Evolutionary conservation across 2,888 invertebrate species (phyloP), one percentile per base, ranked within the genome.

Genomic region (Orthonychiurus folsomi): DNA sequence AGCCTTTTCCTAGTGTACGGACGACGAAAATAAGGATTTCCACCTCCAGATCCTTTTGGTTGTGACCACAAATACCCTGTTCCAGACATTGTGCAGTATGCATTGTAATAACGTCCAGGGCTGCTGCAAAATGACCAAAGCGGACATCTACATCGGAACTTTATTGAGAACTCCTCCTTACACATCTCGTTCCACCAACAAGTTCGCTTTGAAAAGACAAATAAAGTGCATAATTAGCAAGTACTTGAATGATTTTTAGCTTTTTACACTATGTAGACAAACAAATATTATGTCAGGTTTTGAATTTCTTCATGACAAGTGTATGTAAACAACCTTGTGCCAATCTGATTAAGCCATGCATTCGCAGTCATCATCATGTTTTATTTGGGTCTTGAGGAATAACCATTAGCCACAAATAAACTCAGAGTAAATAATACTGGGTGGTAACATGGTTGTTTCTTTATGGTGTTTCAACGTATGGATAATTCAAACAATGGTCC

Each of bases 101-200:
- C 92, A 75, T 92, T 90, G 79, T 92, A 92, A 77, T 92, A 93
- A 66, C 87, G 83, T 26, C 92, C 92, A 2, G 91, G 91, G 85
- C 89, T 76, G 72, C 90, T 82, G 79, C 92, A 93, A 76, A 85
- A 92, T 0, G 89, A 90, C 86, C 88, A 91, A 66, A 86, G 84
- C 1, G 92, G 92, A 74, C 92, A 93, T 75, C 87, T 87, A 79
- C 92, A 93, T 65, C 89, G 83, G 77, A 92, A 92, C 72, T 87
- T 81, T 70, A 83, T 86, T 78, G 90, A 89, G 75, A 92, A 92
- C 78, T 92, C 92, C 76, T 91, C 90, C 76, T 93, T 92, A 80
- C 92, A 93, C 21, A 90, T 85, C 80, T 93, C 92, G 77, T 91
- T 92, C 88, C 90, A 91, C 89, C 90, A 92, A 77, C 92, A 92